These are phyloP conservation scores for Bursaphelenchus okinawaensis DNA, from an alignment of 2,888 invertebrate genomes.

Conservation along the genomic window DNA sequence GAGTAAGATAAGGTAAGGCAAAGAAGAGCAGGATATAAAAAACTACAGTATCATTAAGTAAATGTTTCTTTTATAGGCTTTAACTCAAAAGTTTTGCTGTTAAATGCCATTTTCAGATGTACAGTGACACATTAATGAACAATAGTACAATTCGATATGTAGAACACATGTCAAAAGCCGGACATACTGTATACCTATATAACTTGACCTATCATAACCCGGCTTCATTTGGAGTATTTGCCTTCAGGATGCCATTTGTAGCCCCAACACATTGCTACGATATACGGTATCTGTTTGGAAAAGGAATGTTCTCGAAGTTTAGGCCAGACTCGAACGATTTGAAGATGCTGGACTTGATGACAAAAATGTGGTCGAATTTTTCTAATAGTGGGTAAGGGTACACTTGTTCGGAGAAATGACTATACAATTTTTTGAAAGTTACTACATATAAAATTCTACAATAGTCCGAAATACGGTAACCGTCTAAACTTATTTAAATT, in stretches of 20 bases:
- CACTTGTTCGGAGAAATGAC: background rate
- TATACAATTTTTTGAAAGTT: background rate
- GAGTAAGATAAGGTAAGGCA: no score
- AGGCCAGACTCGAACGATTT: conserved; percentile 38
- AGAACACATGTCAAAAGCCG: conserved; percentile 23
- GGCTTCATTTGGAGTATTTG: conserved; percentile 37
- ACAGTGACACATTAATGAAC: conserved; percentile 32
- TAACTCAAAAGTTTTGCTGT: background rate
- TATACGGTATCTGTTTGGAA: conserved; percentile 45
- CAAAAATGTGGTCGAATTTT: conserved; percentile 42
- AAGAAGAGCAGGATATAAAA: background rate
- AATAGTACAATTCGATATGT: conserved; percentile 30
- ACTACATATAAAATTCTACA: background rate
- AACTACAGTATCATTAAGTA: no score
- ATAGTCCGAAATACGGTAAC: background rate
- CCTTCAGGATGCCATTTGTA: conserved; percentile 42
- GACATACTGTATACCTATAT: conserved; percentile 36
- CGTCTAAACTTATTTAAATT: background rate
- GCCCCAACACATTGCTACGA: conserved; percentile 49
- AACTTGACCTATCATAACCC: conserved; percentile 42
- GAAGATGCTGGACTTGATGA: conserved; percentile 38
- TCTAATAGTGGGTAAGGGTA: conserved; percentile 41
- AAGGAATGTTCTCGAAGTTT: conserved; percentile 38
- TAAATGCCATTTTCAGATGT: conserved; percentile 24
- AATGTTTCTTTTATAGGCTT: background rate